Evolutionary conservation across 2,888 invertebrate species (phyloP).

Genomic region (Syrista parreyssii): DNA sequence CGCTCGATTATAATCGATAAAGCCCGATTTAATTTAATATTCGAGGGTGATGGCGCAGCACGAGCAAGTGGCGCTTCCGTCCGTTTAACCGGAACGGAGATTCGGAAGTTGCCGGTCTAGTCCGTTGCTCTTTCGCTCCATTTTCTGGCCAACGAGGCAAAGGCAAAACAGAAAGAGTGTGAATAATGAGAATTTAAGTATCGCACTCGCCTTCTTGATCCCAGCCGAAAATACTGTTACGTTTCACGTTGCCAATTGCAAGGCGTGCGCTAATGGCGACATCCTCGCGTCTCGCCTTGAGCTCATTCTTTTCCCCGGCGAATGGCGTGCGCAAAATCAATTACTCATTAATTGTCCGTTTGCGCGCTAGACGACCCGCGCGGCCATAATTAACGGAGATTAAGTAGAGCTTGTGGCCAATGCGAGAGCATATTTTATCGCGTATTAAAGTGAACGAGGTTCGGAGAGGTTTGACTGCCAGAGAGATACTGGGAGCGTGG

Average conservation of each 20-base stretch:
- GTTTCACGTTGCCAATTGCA: too few species aligned
- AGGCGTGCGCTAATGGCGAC: too few species aligned
- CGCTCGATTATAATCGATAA: slow-evolving; percentile 28
- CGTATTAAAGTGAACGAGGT: slow-evolving; percentile 43
- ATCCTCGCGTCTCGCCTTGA: too few species aligned
- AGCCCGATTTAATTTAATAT: slow-evolving; percentile 20
- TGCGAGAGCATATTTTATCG: slow-evolving; percentile 41
- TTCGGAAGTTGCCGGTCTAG: neutral
- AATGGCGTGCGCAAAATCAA: slow-evolving; percentile 61
- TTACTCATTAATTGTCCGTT: slow-evolving; percentile 59
- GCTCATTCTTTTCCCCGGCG: neutral
- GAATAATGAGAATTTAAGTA: too few species aligned
- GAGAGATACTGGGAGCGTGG: slow-evolving; percentile 27
- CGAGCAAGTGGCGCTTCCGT: neutral
- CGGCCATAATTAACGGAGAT: slow-evolving; percentile 60
- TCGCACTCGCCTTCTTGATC: too few species aligned
- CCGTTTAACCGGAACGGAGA: neutral
- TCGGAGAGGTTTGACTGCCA: slow-evolving; percentile 19
- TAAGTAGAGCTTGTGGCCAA: slow-evolving; percentile 45
- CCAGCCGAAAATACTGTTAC: too few species aligned
- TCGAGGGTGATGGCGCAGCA: neutral
- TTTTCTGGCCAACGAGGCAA: too few species aligned
- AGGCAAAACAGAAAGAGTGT: too few species aligned
- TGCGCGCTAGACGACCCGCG: slow-evolving; percentile 35
- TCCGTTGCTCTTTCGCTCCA: too few species aligned